phyloP scores from a whole-genome alignment of 2,797 vertebrate species.

The Micropoecilia bifurca region DNA sequence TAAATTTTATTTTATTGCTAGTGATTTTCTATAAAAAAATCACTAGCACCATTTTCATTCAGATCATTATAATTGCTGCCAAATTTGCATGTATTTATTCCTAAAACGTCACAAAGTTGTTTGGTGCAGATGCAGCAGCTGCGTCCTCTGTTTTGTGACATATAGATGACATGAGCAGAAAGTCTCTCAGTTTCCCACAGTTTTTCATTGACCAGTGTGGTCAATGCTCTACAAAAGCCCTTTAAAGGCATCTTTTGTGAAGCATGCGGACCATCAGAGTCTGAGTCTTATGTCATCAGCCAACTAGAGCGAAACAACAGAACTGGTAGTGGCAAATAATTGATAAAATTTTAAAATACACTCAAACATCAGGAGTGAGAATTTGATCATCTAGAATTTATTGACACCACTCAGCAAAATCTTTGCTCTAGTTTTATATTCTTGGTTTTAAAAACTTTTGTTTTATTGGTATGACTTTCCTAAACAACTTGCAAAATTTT shows the following conservation, averaged over 20 bases:
- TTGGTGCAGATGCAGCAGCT: constrained; percentile 36
- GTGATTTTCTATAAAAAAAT: not conserved
- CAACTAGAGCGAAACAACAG: not conserved
- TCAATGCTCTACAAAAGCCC: not conserved
- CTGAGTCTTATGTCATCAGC: not conserved
- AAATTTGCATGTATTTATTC: not conserved
- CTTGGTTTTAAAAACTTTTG: not conserved
- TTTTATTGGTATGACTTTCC: not conserved
- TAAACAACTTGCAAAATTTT: not conserved
- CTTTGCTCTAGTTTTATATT: not conserved
- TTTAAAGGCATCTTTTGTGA: constrained; percentile 7
- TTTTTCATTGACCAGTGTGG: not conserved
- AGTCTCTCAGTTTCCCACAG: not conserved
- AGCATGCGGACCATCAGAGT: not conserved
- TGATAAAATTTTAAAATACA: not conserved
- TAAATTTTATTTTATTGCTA: not conserved
- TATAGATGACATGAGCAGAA: not conserved
- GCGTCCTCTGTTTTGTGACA: constrained; percentile 11
- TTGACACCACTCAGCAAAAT: not conserved
- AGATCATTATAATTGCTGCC: not conserved
- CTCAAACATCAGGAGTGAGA: not conserved
- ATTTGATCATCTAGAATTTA: not conserved
- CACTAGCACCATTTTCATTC: not conserved
- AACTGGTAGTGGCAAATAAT: not conserved
- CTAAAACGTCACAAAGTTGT: not conserved